These are phyloP conservation scores for Drosophila tropicalis DNA, from an alignment of 1,140 invertebrate genomes.

Conservation along the genomic window DNA sequence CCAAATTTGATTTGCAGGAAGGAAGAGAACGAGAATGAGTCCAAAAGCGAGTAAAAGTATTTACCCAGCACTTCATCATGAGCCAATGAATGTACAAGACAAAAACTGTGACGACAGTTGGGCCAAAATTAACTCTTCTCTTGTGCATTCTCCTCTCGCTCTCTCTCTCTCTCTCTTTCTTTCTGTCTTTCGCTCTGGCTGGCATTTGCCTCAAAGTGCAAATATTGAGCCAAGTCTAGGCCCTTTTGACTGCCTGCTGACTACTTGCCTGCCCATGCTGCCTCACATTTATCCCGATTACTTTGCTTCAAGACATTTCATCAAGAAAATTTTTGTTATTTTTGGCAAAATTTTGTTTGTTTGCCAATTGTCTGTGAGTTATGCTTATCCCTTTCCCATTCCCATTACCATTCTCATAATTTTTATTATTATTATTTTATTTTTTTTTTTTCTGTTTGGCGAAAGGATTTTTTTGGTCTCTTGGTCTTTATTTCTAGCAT, in stretches of 20 bases:
- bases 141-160: background rate
- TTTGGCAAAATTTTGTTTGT: slow-evolving; percentile 73
- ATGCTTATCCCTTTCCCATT: slow-evolving; percentile 41
- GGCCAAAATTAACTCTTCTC: slow-evolving; percentile 63
- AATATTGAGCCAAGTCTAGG: slow-evolving; percentile 62
- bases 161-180: background rate
- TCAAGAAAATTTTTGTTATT: slow-evolving; percentile 61
- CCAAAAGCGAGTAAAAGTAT: slow-evolving; percentile 27
- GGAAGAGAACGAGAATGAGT: background rate
- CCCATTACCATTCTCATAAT: slow-evolving; percentile 10
- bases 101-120: slow-evolving; percentile 36
- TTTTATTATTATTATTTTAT: background rate
- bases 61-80: slow-evolving; percentile 63
- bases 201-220: slow-evolving; percentile 69
- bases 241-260: slow-evolving; percentile 26
- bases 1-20: slow-evolving; percentile 41
- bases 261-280: background rate
- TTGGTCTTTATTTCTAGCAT: slow-evolving; percentile 1
- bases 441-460: background rate
- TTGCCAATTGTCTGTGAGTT: slow-evolving; percentile 77
- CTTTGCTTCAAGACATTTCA: slow-evolving; percentile 41
- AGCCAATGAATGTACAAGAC: slow-evolving; percentile 63
- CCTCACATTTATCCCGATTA: background rate
- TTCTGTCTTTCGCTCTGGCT: slow-evolving; percentile 1
- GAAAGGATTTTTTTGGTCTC: slow-evolving; percentile 10